Evolutionary conservation across 2,888 invertebrate genomes (phyloP).

Genomic region (Trisateles emortualis): DNA sequence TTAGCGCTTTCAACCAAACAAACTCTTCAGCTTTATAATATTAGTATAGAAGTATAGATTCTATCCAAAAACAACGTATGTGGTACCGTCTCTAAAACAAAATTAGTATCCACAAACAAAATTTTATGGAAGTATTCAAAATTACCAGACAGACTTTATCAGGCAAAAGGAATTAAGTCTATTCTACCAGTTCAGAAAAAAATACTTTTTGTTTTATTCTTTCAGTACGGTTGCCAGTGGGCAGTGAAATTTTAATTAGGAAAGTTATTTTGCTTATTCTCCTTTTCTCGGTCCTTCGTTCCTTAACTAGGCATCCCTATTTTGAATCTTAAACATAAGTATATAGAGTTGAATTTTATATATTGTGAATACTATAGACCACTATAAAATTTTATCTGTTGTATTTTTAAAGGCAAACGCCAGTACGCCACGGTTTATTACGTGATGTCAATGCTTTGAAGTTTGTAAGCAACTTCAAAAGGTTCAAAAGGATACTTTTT

Average conservation of each 20-base stretch:
- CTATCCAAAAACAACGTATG: neutral
- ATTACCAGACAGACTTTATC: conserved; percentile 47
- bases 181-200: conserved; percentile 52
- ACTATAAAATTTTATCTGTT: conserved; percentile 48
- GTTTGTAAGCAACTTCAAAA: conserved; percentile 40
- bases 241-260: conserved; percentile 75
- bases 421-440: conserved; percentile 49
- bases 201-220: conserved; percentile 55
- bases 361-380: neutral
- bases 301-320: conserved; percentile 12
- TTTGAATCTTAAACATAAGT: conserved; percentile 18
- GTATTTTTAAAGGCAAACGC: conserved; percentile 53
- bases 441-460: conserved; percentile 44
- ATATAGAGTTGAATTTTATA: conserved; percentile 18
- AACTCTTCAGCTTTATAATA: no score
- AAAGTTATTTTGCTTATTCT: conserved; percentile 66
- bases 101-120: conserved; percentile 1
- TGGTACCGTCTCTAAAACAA: conserved; percentile 1
- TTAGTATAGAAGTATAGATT: no score
- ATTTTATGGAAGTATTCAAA: conserved; percentile 40
- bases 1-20: no score
- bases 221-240: conserved; percentile 60
- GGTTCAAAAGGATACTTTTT: conserved; percentile 36
- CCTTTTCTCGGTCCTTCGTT: conserved; percentile 47
- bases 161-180: conserved; percentile 58